A percentile compares a stretch with the other conserved stretches of the same genome.
Evolutionary conservation across 2,888 invertebrate species (phyloP).

Genomic region (Epsilonema sp.): DNA sequence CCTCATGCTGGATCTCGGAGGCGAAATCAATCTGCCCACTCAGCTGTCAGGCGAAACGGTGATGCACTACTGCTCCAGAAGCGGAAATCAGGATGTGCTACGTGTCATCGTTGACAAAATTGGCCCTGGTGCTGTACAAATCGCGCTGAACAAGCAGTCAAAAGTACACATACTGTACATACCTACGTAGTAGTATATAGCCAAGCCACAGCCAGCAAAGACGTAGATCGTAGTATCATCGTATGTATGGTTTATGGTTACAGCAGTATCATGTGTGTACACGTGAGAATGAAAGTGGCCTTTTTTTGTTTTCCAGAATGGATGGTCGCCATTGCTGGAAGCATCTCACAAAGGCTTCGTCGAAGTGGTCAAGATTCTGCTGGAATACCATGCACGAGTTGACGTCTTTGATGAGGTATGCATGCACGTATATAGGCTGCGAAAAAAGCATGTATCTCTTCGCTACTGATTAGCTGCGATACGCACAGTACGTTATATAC

Average conservation of each 20-base stretch:
- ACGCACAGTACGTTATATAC: slow-evolving; percentile 22
- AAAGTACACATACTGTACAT: slow-evolving; percentile 49
- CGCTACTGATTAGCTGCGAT: background rate
- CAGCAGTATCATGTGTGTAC: background rate
- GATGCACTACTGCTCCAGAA: slow-evolving; percentile 78
- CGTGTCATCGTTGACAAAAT: slow-evolving; percentile 80
- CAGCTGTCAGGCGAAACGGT: slow-evolving; percentile 65
- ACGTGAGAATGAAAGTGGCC: background rate
- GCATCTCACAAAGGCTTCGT: slow-evolving; percentile 88
- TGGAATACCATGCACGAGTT: slow-evolving; percentile 84
- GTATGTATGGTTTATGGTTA: too few species aligned
- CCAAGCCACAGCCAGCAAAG: too few species aligned
- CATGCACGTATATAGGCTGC: too few species aligned
- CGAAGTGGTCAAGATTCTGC: slow-evolving; percentile 58
- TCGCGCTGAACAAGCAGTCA: slow-evolving; percentile 78
- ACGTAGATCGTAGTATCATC: too few species aligned
- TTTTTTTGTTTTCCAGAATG: slow-evolving; percentile 19
- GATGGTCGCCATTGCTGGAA: slow-evolving; percentile 90
- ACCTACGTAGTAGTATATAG: too few species aligned
- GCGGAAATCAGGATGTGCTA: slow-evolving; percentile 70
- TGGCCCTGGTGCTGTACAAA: slow-evolving; percentile 67
- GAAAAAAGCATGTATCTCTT: too few species aligned
- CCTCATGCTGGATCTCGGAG: slow-evolving; percentile 68
- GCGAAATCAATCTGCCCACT: slow-evolving; percentile 64
- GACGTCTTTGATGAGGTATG: slow-evolving; percentile 97